phyloP scores from a whole-genome alignment of 1,140 invertebrate genomes.

The Drosophila ananassae region DNA sequence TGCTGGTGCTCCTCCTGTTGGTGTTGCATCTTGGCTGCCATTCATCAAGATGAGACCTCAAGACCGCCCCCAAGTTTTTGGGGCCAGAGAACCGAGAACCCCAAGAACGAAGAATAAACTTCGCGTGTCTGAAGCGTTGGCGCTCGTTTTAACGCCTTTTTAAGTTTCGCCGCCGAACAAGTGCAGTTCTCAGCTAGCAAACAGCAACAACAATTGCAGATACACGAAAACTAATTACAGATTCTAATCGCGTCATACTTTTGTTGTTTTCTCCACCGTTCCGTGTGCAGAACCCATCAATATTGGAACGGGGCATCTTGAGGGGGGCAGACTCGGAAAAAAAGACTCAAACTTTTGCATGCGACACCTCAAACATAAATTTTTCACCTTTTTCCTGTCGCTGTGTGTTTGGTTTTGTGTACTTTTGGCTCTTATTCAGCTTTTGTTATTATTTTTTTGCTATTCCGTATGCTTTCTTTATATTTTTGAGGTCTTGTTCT shows the following conservation, averaged over 20 bases:
- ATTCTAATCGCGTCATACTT: slow-evolving; percentile 82
- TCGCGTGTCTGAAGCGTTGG: slow-evolving; percentile 67
- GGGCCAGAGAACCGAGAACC: background rate
- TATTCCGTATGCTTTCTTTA: slow-evolving; percentile 30
- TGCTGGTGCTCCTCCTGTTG: slow-evolving; percentile 23
- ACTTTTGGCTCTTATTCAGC: slow-evolving; percentile 25
- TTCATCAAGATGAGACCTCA: slow-evolving; percentile 54
- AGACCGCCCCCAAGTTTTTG: slow-evolving; percentile 46
- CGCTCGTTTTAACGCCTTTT: slow-evolving; percentile 82
- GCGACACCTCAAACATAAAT: slow-evolving; percentile 35
- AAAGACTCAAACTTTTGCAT: slow-evolving; percentile 46
- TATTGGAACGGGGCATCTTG: slow-evolving; percentile 41
- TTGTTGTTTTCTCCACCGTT: slow-evolving; percentile 50
- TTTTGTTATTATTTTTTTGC: slow-evolving; percentile 60
- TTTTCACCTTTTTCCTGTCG: slow-evolving; percentile 62
- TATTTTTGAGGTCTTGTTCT: slow-evolving; percentile 7
- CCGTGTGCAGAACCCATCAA: slow-evolving; percentile 75
- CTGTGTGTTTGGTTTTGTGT: slow-evolving; percentile 33
- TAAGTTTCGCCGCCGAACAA: slow-evolving; percentile 80
- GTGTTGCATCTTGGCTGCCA: slow-evolving; percentile 56
- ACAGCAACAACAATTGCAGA: slow-evolving; percentile 73
- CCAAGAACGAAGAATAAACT: slow-evolving; percentile 31
- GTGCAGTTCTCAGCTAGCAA: slow-evolving; percentile 70
- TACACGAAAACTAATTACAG: slow-evolving; percentile 83
- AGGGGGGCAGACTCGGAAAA: background rate